Evolutionary conservation across 2,113 vertebrate genomes (phyloP).

Genomic region (Panurus biarmicus): DNA sequence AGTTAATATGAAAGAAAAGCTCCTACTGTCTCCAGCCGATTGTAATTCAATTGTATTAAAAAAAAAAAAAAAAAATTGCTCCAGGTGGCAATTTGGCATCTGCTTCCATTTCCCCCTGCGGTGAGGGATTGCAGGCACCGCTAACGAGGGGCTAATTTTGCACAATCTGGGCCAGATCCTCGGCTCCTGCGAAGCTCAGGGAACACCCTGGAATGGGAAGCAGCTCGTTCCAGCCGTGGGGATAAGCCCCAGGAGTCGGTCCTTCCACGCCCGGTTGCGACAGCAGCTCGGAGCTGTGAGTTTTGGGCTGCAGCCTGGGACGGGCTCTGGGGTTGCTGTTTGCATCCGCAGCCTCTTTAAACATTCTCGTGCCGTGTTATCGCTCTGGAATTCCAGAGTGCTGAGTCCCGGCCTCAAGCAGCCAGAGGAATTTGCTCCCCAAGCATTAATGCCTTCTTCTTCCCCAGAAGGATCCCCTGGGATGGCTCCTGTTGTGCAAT

Average conservation of each 20-base stretch:
- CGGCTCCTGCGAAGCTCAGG: not conserved
- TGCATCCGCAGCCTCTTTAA: not conserved
- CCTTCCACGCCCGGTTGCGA: not conserved
- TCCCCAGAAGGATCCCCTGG: not conserved
- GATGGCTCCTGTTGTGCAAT: not conserved
- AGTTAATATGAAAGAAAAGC: not conserved
- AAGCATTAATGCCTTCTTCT: not conserved
- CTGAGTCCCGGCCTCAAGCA: conserved; percentile 18
- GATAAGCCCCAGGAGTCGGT: not conserved
- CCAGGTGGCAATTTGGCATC: conserved; percentile 23
- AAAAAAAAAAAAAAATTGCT: not conserved
- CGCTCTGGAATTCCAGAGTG: not conserved
- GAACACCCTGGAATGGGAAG: not conserved
- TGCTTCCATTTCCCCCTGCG: not conserved
- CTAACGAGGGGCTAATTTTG: not conserved
- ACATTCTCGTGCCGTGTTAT: not conserved
- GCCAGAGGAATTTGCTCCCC: conserved; percentile 43
- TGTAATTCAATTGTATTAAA: not conserved
- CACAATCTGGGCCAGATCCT: not conserved
- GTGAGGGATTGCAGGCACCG: not conserved
- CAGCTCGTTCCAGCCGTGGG: not conserved
- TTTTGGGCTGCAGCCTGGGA: not conserved
- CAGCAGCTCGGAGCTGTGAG: not conserved
- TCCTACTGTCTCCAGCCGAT: not conserved
- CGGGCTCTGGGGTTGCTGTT: not conserved